Conservation (phyloP, 2,797 vertebrate species). For the Acridotheres tristis region DNA sequence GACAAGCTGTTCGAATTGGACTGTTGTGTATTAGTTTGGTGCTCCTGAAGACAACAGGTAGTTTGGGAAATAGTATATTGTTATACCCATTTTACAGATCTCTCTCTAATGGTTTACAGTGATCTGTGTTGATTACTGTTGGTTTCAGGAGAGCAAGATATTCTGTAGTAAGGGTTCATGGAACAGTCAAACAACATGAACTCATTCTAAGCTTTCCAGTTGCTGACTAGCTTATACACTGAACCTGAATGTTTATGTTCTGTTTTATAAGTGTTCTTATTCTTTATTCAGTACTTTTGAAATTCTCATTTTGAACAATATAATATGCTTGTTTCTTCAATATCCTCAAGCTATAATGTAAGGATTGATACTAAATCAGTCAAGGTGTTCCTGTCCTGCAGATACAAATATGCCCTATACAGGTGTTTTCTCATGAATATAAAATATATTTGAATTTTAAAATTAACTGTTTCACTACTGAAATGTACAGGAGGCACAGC, state of each 20-base stretch:
- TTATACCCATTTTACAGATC: neutral
- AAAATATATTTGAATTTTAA: neutral
- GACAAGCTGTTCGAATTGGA: neutral
- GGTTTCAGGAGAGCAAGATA: neutral
- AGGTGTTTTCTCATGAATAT: neutral
- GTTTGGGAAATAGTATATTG: neutral
- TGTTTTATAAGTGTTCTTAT: neutral
- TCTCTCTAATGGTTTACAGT: neutral
- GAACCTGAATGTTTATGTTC: slow-evolving; percentile 1
- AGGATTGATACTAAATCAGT: slow-evolving; percentile 3
- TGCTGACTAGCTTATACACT: neutral
- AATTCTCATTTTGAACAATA: slow-evolving; percentile 9
- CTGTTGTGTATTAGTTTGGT: neutral
- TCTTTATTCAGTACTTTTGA: slow-evolving; percentile 21
- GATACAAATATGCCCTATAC: neutral
- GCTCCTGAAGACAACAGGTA: neutral
- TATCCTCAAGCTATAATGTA: neutral
- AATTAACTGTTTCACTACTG: slow-evolving; percentile 10
- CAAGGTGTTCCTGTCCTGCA: neutral
- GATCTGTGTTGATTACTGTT: neutral
- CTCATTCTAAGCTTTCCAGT: neutral
- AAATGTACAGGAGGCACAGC: neutral
- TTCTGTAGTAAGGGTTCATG: neutral
- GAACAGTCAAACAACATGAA: neutral
- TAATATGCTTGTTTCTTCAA: slow-evolving; percentile 5